Evolutionary conservation across 2,797 vertebrate genomes (phyloP).

Genomic region (Amniataba percoides): DNA sequence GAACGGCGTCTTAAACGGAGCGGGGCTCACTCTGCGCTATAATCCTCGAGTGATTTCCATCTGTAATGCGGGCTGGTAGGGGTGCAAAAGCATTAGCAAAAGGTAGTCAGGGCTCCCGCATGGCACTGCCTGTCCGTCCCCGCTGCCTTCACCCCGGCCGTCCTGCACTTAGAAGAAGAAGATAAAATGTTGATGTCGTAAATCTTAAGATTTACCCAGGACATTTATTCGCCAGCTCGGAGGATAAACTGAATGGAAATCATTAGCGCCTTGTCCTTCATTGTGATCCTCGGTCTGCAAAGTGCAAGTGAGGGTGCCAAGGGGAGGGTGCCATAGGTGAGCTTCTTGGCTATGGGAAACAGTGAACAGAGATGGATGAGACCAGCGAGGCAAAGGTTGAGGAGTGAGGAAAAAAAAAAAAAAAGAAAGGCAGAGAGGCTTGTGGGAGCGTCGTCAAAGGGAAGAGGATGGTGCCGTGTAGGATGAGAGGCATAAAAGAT

Average conservation of each 20-base stretch:
- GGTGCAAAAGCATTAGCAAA: slow-evolving; percentile 66
- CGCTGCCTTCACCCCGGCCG: neutral
- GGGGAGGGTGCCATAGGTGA: slow-evolving; percentile 53
- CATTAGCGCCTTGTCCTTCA: slow-evolving; percentile 69
- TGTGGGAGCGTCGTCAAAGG: slow-evolving; percentile 12
- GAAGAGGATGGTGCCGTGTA: slow-evolving; percentile 32
- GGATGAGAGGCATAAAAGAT: slow-evolving; percentile 42
- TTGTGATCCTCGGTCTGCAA: slow-evolving; percentile 63
- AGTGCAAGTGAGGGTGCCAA: slow-evolving; percentile 51
- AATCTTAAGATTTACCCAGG: slow-evolving; percentile 59
- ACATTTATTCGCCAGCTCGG: slow-evolving; percentile 29
- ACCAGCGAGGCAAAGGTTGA: slow-evolving; percentile 57
- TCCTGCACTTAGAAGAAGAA: slow-evolving; percentile 14
- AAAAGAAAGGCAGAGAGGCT: slow-evolving; percentile 12
- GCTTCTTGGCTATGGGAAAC: slow-evolving; percentile 35
- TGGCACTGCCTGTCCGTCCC: slow-evolving; percentile 29
- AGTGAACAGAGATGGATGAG: slow-evolving; percentile 67
- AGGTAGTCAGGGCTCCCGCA: slow-evolving; percentile 43
- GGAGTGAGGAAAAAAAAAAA: slow-evolving; percentile 39
- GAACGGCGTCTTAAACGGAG: slow-evolving; percentile 58
- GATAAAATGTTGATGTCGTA: slow-evolving; percentile 63
- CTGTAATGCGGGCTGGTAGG: slow-evolving; percentile 62
- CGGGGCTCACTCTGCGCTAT: slow-evolving; percentile 61
- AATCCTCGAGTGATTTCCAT: slow-evolving; percentile 73
- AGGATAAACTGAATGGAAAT: slow-evolving; percentile 57